Conservation (phyloP, 2,797 vertebrate species). For the Neomorphus geoffroyi region DNA sequence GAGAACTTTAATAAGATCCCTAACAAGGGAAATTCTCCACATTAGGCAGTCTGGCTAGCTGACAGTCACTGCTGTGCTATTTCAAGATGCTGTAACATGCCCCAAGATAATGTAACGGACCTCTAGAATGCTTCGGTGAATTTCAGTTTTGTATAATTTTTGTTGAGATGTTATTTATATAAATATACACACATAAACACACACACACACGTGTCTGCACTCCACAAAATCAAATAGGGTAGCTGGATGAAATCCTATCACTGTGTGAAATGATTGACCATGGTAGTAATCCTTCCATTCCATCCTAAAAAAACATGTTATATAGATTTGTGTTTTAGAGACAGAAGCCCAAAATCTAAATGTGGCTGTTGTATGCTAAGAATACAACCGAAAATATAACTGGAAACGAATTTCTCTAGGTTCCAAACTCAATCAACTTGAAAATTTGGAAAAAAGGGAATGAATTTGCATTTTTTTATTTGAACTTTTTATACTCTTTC, state of each 20-base stretch:
- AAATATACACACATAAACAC: background rate
- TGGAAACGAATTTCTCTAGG: background rate
- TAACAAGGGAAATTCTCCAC: slow-evolving; percentile 54
- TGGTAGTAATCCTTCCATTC: background rate
- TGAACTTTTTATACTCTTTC: background rate
- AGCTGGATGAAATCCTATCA: background rate
- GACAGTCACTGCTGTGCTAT: slow-evolving; percentile 48
- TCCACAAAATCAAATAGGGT: background rate
- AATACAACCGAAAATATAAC: slow-evolving; percentile 22
- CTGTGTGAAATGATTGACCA: background rate
- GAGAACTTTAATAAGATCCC: slow-evolving; percentile 66
- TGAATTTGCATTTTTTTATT: background rate
- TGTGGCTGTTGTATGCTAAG: background rate
- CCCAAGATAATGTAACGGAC: background rate
- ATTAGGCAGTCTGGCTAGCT: slow-evolving; percentile 51
- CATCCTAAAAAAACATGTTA: background rate
- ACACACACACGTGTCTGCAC: background rate
- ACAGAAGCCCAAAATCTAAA: background rate
- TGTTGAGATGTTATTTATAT: background rate
- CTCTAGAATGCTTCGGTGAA: background rate
- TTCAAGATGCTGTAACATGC: slow-evolving; percentile 42
- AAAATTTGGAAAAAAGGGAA: slow-evolving; percentile 18
- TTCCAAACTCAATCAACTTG: background rate
- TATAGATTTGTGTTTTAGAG: background rate
- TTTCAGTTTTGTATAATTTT: background rate